phyloP scores from a whole-genome alignment of 2,113 vertebrate genomes.

The Nerophis lumbriciformis region DNA sequence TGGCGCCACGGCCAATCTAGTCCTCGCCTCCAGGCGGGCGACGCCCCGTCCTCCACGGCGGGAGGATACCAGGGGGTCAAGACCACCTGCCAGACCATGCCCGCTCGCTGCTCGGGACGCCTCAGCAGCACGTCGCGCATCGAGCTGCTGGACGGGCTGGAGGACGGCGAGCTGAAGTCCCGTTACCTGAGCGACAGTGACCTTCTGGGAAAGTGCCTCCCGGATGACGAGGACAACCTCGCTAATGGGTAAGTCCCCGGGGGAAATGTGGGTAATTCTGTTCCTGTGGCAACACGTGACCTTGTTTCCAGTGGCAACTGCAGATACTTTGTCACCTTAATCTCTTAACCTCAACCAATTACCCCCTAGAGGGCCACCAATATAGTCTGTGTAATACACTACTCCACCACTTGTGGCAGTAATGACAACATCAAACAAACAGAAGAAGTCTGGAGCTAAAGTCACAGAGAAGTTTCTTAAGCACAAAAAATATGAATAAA shows the following conservation, averaged over 20 bases:
- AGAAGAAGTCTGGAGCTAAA: no score
- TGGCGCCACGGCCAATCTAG: constrained; percentile 97
- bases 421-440: no score
- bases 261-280: constrained; percentile 9
- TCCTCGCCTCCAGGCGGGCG: constrained; percentile 90
- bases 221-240: constrained; percentile 88
- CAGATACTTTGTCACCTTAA: neutral
- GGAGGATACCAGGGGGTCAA: constrained; percentile 76
- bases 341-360: no score
- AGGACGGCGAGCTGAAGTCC: constrained; percentile 84
- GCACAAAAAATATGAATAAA: no score
- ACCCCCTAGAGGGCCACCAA: no score
- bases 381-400: no score
- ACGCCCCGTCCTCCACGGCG: constrained; percentile 82
- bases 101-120: constrained; percentile 86
- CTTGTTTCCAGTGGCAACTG: constrained; percentile 2
- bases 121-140: constrained; percentile 88
- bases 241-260: constrained; percentile 80
- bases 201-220: constrained; percentile 85
- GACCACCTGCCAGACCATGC: constrained; percentile 84
- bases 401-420: no score
- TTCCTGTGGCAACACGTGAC: constrained; percentile 6
- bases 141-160: constrained; percentile 85
- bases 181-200: constrained; percentile 96
- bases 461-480: no score